These are phyloP conservation scores for Myotis brandtii DNA, from an alignment of 2,113 vertebrate species.

Conservation along the genomic window DNA sequence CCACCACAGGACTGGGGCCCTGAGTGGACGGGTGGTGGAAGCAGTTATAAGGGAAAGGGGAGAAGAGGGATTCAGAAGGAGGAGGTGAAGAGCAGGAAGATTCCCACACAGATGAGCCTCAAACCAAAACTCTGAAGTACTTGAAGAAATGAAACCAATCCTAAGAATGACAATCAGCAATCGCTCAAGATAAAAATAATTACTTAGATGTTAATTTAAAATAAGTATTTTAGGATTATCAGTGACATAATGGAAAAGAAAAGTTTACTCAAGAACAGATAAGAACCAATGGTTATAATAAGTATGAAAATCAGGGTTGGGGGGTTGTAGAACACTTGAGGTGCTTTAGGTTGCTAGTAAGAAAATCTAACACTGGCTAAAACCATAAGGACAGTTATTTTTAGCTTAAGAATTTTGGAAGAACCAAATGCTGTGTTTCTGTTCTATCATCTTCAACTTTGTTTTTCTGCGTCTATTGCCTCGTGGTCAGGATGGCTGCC, in stretches of 20 bases:
- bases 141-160: not conserved
- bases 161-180: not conserved
- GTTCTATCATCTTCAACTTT: not conserved
- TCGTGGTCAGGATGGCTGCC: not conserved
- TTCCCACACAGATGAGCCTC: not conserved
- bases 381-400: not conserved
- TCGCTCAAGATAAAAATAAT: not conserved
- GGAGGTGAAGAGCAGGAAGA: not conserved
- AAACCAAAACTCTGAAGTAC: not conserved
- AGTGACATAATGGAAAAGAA: not conserved
- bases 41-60: not conserved
- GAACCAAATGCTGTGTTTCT: not conserved
- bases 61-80: not conserved
- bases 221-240: not conserved
- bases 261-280: not conserved
- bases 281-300: not conserved
- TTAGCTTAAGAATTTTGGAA: not conserved
- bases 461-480: not conserved
- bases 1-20: not conserved
- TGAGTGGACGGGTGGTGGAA: not conserved
- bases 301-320: not conserved
- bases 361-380: not conserved
- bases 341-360: not conserved
- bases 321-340: not conserved
- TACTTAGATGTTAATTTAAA: not conserved